Evolutionary conservation across 92 coral and sea anemone genomes (phyloP), one percentile per base, ranked within the genome.

Genomic region (Umimayanthus chanpuru): DNA sequence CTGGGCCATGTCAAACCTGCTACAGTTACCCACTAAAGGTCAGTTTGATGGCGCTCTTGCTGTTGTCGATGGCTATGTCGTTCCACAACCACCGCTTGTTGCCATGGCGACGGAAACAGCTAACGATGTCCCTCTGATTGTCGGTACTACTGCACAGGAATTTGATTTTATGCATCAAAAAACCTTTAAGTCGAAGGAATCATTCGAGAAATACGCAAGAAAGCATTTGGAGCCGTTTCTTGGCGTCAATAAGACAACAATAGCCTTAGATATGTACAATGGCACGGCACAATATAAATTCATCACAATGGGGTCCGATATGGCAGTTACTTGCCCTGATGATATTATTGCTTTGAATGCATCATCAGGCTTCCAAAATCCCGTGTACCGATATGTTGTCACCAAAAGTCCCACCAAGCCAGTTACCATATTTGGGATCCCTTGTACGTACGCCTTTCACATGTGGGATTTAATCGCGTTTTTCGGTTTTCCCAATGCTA

Each of bases 101-200:
- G 86, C 96, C 43, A 89, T 93, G 76, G 64, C 85, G 68, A 80
- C 90, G 61, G 86, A 90, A 8, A 39, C 36, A 25, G 88, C 88
- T 49, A 92, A 88, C 58, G 94, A 92, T 50, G 92, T 92, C n/a
- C 93, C 96, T 4, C 72, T 92, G 6, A 90, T 90, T 12, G 77
- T 92, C 47, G 94, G 96, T 64, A 92, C 91, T 20, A 88, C 92
- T 29, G 96, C 94, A 2, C 96, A 94, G 38, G 96, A 94, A 75
- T 86, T 50, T 43, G 91, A 81, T 76, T 30, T 68, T 39, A 14
- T 67, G 78, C 94, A 92, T 6, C 64, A 49, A 43, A 85, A 88
- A 61, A 44, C 81, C 74, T 94, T 92, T 67, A 32, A 29, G 1
- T 80, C 94, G 3, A 49, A 68, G 76, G 83, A 78, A 43, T 81